Conservation (phyloP, 2,797 vertebrate genomes). For the Sebastes ruberrimus region DNA sequence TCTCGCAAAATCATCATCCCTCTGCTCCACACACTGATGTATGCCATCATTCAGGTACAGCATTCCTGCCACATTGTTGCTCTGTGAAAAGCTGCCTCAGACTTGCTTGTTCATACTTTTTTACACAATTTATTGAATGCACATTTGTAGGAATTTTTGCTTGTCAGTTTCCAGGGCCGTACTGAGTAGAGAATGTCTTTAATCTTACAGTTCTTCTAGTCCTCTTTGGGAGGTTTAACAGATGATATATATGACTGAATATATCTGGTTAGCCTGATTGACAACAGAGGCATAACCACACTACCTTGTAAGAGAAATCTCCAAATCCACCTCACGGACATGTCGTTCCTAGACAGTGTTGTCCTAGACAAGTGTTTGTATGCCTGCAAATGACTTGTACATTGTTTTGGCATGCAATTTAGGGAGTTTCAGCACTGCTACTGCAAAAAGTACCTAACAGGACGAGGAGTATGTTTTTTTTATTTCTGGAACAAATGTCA, state of each 20-base stretch:
- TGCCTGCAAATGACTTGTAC: not conserved
- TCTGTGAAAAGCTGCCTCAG: not conserved
- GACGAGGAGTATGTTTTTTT: not conserved
- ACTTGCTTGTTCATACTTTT: not conserved
- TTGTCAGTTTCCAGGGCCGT: not conserved
- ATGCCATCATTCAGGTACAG: conserved; percentile 89
- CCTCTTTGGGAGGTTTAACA: not conserved
- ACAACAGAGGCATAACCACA: too few species aligned
- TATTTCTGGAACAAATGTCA: not conserved
- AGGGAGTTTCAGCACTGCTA: not conserved
- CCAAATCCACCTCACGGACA: too few species aligned
- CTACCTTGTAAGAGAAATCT: not conserved
- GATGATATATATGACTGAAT: not conserved
- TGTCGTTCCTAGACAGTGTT: too few species aligned
- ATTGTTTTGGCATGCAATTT: not conserved
- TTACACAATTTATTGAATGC: not conserved
- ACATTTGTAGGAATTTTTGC: accelerated
- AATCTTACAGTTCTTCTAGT: not conserved
- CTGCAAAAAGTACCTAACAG: not conserved
- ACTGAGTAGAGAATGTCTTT: not conserved
- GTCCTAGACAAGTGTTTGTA: too few species aligned
- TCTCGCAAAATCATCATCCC: conserved; percentile 87
- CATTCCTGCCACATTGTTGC: not conserved
- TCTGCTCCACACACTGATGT: conserved; percentile 94
- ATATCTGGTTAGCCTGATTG: not conserved